Base-by-base conservation (phyloP, 1,140 invertebrate genomes). In the Sipha flava region DNA sequence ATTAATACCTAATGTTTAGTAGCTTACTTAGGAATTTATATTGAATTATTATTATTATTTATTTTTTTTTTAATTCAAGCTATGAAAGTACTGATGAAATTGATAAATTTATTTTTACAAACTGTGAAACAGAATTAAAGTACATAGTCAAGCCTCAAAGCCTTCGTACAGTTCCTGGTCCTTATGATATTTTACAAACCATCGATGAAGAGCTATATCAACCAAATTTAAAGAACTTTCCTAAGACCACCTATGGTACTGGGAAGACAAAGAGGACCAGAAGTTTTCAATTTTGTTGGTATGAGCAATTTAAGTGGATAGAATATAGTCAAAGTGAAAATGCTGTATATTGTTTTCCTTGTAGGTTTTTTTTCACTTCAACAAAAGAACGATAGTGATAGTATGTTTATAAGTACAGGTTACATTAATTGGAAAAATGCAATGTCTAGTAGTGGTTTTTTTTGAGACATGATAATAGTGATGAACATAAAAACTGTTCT, bases 401-500 rank as follows among this genome's bases (percentile, higher is more conserved):
- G 1, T 21, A 29, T 72, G 21, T 72, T 26, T 47, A 45, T 23
- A 47, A 43, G 14, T 72, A 26, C 23, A 18, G 68, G 68, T 23
- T 72, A 72, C 14, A 72, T 16, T 21, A 72, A 72, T 26, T 72
- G 16, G 34, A 72, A 45, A 47, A 72, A 45, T 43, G 68, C 68
- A 9, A 29, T 45, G 43, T 37, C 23, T 18, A 37, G 34, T 72
- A 37, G 23, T 16, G 68, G 21, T 45, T 72, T n/a, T n/a, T n/a
- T 21, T 18, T 21, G 4, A 72, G 43, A 47, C 68, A 72, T 72
- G 43, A 47, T 43, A 47, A 26, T 21, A 21, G 18, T 23, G 68
- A n/a, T 26, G 68, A 72, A 26, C 43, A 72, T 72, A 72, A 72
- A 47, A 72, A 72, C 18, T 72, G 40, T 68, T 5, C 18, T 43